Conservation (phyloP, 2,797 vertebrate species). For the Aeoliscus strigatus region DNA sequence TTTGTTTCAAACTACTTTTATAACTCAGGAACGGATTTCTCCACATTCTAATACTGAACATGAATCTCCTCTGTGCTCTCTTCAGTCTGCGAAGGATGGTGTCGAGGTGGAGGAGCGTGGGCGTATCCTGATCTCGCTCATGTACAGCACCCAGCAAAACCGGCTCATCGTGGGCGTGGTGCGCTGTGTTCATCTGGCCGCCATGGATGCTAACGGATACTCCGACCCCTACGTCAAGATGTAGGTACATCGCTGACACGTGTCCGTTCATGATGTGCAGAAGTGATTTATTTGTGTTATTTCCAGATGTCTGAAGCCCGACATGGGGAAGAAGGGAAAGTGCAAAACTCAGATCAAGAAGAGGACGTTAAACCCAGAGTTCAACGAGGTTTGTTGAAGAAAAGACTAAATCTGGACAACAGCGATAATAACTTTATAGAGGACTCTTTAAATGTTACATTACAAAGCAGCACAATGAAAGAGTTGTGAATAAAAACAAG, state of each 20-base stretch:
- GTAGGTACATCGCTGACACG: constrained; percentile 58
- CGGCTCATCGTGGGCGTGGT: constrained; percentile 89
- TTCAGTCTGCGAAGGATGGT: constrained; percentile 76
- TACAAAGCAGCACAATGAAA: too few species aligned
- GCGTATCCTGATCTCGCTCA: constrained; percentile 90
- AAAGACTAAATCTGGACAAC: too few species aligned
- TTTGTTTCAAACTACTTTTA: constrained; percentile 29
- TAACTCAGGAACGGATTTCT: constrained; percentile 43
- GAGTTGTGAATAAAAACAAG: too few species aligned
- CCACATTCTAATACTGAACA: constrained; percentile 10
- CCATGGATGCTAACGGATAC: constrained; percentile 97
- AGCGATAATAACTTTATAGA: too few species aligned
- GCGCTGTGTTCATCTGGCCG: constrained; percentile 92
- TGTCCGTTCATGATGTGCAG: background rate
- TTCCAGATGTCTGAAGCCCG: constrained; percentile 90
- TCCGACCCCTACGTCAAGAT: constrained; percentile 97
- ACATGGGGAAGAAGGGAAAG: constrained; percentile 97
- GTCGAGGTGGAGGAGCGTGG: constrained; percentile 87
- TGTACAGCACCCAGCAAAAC: constrained; percentile 90
- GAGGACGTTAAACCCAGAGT: constrained; percentile 96
- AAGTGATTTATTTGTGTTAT: constrained; percentile 12
- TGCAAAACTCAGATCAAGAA: constrained; percentile 98
- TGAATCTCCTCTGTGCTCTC: constrained; percentile 5
- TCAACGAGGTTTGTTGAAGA: constrained; percentile 84
- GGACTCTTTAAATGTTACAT: too few species aligned